Base-by-base conservation (phyloP, 2,888 invertebrate genomes). In the Drosophila robusta region DNA sequence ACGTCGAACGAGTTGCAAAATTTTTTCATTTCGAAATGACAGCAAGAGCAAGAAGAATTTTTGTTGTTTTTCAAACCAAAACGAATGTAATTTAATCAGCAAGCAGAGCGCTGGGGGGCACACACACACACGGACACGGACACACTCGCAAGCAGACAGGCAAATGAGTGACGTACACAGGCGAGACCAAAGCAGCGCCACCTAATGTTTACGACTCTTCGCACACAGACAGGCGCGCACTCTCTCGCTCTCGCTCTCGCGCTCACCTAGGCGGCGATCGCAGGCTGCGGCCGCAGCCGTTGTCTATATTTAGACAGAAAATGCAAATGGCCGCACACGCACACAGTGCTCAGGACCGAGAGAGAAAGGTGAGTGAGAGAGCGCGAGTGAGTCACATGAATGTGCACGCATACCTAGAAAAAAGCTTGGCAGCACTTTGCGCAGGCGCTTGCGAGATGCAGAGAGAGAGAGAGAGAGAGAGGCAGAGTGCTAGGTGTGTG, bases 231-330 rank as follows among this genome's bases (percentile, higher is more conserved):
- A 18, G 14, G 36, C 34, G 51, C 9, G 18, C 34, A 46, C 7
- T 22, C 14, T 8, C 12, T 11, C 34, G 4, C 12, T 9, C 47
- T 34, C 9, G 16, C 41, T 38, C 32, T 22, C 39, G n/a, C 44
- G 11, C 63, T 42, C 56, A 75, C 78, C 78, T 75, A 75, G 54
- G 58, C 49, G 55, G 38, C 55, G 75, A 75, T 68, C 72, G 60
- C 67, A 49, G 47, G 51, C 45, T 46, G 54, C 14, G 18, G 18
- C 18, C 18, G 41, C 55, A 34, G 45, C 44, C 32, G 12, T 65
- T 84, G 82, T 83, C 87, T 87, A 87, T 80, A 89, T 87, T 86
- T 87, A 87, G 89, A 60, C 74, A 60, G 76, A 88, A 89, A 87
- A 89, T 80, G 88, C 82, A 86, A 89, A 86, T 88, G 86, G 86